A percentile compares a stretch with the other conserved stretches of the same genome.
Evolutionary conservation across 2,113 vertebrate species (phyloP).

Genomic region (Sapayoa aenigma): DNA sequence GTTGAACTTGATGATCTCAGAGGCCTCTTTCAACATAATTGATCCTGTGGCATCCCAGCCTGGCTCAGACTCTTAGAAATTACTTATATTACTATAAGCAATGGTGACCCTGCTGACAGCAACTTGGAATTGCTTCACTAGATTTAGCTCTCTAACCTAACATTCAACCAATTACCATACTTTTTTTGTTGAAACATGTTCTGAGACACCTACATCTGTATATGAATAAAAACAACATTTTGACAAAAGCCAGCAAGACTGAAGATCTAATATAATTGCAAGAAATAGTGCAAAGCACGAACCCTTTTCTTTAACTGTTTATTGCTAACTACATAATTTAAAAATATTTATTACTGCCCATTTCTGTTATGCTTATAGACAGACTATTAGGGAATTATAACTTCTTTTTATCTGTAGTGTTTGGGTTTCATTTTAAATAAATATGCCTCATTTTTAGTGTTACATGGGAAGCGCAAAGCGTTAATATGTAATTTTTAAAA

Average conservation of each 20-base stretch:
- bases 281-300: neutral
- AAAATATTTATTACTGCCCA: neutral
- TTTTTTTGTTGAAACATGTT: neutral
- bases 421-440: neutral
- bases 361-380: neutral
- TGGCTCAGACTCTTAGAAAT: neutral
- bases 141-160: neutral
- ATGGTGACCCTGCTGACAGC: neutral
- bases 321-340: neutral
- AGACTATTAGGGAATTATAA: neutral
- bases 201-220: neutral
- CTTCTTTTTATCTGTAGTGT: neutral
- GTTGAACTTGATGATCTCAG: neutral
- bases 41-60: neutral
- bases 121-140: neutral
- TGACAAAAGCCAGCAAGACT: neutral
- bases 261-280: neutral
- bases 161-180: neutral
- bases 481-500: neutral
- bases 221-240: neutral
- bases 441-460: neutral
- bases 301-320: neutral
- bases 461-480: neutral
- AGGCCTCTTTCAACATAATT: neutral
- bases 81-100: neutral